These are phyloP conservation scores for Helobdella robusta DNA, from an alignment of 2,888 invertebrate species.

Conservation along the genomic window DNA sequence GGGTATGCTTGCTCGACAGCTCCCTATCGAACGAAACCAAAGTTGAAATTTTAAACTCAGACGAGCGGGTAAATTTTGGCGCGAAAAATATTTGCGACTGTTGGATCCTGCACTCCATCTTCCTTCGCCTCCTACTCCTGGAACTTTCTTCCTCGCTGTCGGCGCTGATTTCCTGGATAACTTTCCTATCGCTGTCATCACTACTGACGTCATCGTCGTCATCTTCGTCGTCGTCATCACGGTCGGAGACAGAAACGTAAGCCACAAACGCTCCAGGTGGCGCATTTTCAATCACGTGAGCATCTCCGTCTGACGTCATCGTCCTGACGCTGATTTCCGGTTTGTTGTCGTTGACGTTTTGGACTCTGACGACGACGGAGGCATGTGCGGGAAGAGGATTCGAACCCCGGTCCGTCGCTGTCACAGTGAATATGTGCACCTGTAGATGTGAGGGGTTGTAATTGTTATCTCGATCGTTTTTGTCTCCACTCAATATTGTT, in stretches of 20 bases:
- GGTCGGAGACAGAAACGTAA: slow-evolving; percentile 79
- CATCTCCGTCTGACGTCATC: slow-evolving; percentile 35
- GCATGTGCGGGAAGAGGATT: slow-evolving; percentile 36
- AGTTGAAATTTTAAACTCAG: slow-evolving; percentile 56
- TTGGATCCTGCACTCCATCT: slow-evolving; percentile 13
- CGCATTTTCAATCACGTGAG: slow-evolving; percentile 56
- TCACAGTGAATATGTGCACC: slow-evolving; percentile 31
- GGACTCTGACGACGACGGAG: slow-evolving; percentile 37
- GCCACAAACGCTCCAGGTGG: slow-evolving; percentile 82
- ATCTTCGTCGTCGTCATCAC: slow-evolving; percentile 81
- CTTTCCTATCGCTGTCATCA: neutral
- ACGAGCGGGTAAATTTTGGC: slow-evolving; percentile 68
- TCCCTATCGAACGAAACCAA: slow-evolving; percentile 78
- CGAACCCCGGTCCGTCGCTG: slow-evolving; percentile 36
- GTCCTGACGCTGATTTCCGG: slow-evolving; percentile 39
- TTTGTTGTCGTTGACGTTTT: slow-evolving; percentile 40
- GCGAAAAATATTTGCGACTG: slow-evolving; percentile 53
- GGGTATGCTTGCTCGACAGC: slow-evolving; percentile 79
- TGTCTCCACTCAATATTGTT: no score
- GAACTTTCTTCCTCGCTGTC: neutral
- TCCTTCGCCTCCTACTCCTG: neutral
- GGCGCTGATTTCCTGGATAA: neutral
- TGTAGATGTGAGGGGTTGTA: no score
- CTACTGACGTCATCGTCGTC: slow-evolving; percentile 59
- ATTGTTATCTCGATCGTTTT: no score